Evolutionary conservation across 2,888 invertebrate genomes (phyloP), one percentile per base, ranked within the genome.

Genomic region (Zhengitettix transpicula): DNA sequence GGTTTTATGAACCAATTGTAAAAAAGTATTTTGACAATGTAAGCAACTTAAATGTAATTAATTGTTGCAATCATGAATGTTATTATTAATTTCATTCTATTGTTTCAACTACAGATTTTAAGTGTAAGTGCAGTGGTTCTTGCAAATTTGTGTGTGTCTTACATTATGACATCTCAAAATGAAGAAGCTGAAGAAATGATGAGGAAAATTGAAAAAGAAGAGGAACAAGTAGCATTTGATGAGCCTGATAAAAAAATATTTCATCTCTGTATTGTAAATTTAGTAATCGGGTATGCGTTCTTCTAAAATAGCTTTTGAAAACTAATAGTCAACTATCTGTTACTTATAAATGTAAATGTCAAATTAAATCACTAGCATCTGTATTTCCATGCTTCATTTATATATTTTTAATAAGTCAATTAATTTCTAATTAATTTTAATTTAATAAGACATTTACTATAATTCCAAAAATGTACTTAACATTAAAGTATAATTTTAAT

Each of bases 101-200:
- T 47, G 14, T 3, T 63, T 63, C 72, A 28, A 28, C 7, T 73
- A 40, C 69, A 89, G 83, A 89, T 99, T 68, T 78, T 99, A 72
- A 87, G 89, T 66, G 87, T 98, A 12, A 94, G 95, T 69, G 96
- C 99, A n/a, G 94, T 98, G 47, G 96, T 99, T 52, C 77, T 99
- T 69, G 99, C 98, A 28, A 99, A 99, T 74, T 77, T 99, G 42
- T 99, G 99, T 72, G 98, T 98, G 1, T 95, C 97, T 16, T 99
- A 99, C 71, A 97, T 99, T 67, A 97, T 99, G 97, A 97, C 95
- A 1, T 91, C 93, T 57, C 94, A 96, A 74, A 99, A 98, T 72
- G 95, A 96, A 72, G 97, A 97, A 78, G 98, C 98, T 12, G 98
- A 99, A 73, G 96, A 96, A 69, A 78, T 99, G 59, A 98, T 99